A percentile compares a stretch with the other conserved stretches of the same genome.
Evolutionary conservation across 1,140 invertebrate genomes (phyloP).

Genomic region (Bombus ignitus): DNA sequence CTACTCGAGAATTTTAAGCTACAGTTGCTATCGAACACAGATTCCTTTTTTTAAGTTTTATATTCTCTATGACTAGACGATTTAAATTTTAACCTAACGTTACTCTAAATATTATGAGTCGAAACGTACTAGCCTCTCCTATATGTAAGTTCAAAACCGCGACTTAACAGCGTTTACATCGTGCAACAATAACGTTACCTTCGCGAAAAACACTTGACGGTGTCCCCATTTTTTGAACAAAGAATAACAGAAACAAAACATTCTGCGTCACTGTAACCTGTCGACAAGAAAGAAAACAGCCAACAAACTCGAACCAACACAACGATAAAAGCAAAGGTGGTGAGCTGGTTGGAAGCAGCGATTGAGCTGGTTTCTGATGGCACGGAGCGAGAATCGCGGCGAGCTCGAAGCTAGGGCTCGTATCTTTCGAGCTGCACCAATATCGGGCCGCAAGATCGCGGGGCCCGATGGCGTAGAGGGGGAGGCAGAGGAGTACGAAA

Average conservation of each 20-base stretch:
- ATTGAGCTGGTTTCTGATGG: too few relatives aligned
- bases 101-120: too few relatives aligned
- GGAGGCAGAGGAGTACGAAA: slow-evolving; percentile 41
- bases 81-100: too few relatives aligned
- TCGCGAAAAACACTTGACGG: neutral
- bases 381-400: too few relatives aligned
- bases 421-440: slow-evolving; percentile 13
- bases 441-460: slow-evolving; percentile 32
- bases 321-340: neutral
- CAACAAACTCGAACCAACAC: neutral
- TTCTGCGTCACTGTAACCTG: neutral
- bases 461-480: neutral
- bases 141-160: neutral
- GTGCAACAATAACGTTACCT: neutral
- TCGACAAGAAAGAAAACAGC: neutral
- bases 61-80: neutral
- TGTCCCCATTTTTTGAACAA: neutral
- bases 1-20: neutral
- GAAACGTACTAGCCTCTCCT: neutral
- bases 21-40: neutral
- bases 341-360: neutral
- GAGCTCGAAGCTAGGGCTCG: neutral
- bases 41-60: neutral
- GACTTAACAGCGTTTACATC: neutral
- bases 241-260: neutral